Evolutionary conservation across 2,888 invertebrate genomes (phyloP).

Genomic region (Drosophila affinis): DNA sequence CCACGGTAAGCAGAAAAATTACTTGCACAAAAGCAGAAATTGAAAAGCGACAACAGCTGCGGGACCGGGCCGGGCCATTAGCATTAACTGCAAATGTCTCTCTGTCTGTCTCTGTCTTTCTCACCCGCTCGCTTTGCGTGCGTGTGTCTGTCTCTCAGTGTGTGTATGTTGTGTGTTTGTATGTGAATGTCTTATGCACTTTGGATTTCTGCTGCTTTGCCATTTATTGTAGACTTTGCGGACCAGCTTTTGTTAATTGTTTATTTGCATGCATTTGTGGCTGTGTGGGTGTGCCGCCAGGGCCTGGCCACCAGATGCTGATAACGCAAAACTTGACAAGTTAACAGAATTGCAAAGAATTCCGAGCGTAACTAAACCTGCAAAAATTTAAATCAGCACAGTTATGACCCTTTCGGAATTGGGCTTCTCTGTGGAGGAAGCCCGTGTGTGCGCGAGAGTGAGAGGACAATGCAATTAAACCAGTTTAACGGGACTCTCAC

Average conservation of each 20-base stretch:
- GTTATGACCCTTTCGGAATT: conserved; percentile 10
- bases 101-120: conserved; percentile 1
- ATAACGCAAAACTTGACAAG: conserved; percentile 32
- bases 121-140: conserved; percentile 3
- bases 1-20: conserved; percentile 2
- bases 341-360: conserved; percentile 22
- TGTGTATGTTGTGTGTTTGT: conserved; percentile 5
- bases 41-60: conserved; percentile 29
- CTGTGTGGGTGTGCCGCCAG: conserved; percentile 8
- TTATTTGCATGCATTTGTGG: conserved; percentile 17
- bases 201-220: conserved; percentile 30
- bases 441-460: conserved; percentile 10
- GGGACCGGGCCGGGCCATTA: conserved; percentile 21
- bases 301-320: conserved; percentile 19
- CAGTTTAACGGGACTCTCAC: conserved; percentile 63
- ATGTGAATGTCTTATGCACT: conserved; percentile 29
- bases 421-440: neutral
- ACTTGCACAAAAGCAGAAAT: conserved; percentile 5
- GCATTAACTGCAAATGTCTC: conserved; percentile 19
- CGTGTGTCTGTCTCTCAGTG: neutral
- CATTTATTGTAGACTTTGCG: conserved; percentile 19
- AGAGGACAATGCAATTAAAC: conserved; percentile 63
- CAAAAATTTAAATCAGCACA: conserved; percentile 17
- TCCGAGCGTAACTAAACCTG: conserved; percentile 10
- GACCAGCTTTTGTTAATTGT: conserved; percentile 29